These are phyloP conservation scores for Halcyon badia DNA, from an alignment of 2,797 vertebrate genomes.

Conservation along the genomic window DNA sequence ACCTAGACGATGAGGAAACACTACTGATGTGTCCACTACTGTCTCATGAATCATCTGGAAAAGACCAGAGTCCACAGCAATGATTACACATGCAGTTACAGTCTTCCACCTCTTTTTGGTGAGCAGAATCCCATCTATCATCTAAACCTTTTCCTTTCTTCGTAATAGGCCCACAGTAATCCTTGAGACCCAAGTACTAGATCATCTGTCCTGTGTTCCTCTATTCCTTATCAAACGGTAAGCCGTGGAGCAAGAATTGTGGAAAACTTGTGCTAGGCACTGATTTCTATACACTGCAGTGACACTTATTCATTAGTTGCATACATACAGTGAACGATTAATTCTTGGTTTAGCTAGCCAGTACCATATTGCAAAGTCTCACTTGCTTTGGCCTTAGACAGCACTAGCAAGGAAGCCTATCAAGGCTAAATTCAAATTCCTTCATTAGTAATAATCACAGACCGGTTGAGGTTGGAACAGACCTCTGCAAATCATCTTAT, in stretches of 20 bases:
- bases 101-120: background rate
- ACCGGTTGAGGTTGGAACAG: background rate
- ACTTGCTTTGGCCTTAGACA: background rate
- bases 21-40: conserved; percentile 84
- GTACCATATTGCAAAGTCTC: background rate
- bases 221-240: background rate
- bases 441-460: background rate
- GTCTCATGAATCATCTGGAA: conserved; percentile 83
- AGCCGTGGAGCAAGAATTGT: background rate
- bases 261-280: background rate
- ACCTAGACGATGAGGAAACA: conserved; percentile 86
- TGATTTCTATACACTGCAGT: background rate
- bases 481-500: background rate
- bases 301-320: background rate
- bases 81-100: background rate
- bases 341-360: background rate
- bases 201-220: background rate
- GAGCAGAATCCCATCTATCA: background rate
- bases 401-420: background rate
- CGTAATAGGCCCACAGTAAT: background rate
- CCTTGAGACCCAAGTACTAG: background rate
- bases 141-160: background rate
- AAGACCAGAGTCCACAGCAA: background rate
- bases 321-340: background rate
- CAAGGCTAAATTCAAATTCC: background rate